Evolutionary conservation across 30 jellyfish, hydroid and myxozoan species (phyloP).

Genomic region (Phacellophora camtschatica): DNA sequence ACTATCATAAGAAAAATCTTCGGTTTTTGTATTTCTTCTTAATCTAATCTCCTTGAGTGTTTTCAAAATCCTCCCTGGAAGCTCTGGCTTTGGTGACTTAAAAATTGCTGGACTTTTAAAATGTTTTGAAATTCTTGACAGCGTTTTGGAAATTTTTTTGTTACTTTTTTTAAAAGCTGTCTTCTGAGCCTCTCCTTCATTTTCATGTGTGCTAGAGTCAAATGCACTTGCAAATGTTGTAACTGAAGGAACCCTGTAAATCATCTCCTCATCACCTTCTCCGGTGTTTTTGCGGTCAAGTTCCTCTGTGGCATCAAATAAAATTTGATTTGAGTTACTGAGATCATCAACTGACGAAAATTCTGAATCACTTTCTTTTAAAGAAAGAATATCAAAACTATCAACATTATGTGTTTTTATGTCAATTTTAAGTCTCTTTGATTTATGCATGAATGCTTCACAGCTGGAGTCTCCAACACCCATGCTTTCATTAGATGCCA

Average conservation of each 20-base stretch:
- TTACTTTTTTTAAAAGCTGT: not conserved
- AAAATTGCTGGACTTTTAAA: not conserved
- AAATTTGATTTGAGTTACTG: not conserved
- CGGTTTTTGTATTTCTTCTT: not conserved
- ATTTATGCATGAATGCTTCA: not conserved
- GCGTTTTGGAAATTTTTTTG: not conserved
- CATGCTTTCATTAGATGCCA: conserved; percentile 80
- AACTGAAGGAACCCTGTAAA: conserved; percentile 57
- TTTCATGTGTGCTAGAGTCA: conserved; percentile 57
- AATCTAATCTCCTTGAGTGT: conserved; percentile 5
- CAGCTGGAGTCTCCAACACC: conserved; percentile 15
- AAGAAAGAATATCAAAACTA: conserved; percentile 65
- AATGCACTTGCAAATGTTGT: conserved; percentile 78
- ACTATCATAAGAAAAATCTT: not conserved
- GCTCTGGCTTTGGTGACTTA: not conserved
- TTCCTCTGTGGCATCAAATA: not conserved
- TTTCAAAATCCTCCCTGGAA: conserved; percentile 4
- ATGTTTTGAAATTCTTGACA: not conserved
- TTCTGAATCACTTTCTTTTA: conserved; percentile 53
- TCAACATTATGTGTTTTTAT: not conserved
- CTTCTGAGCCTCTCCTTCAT: not conserved
- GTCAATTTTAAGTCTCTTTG: not conserved
- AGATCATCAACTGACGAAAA: conserved; percentile 34
- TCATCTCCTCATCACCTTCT: not conserved
- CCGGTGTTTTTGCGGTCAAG: not conserved